phyloP scores from a whole-genome alignment of 2,113 vertebrate species.

The Hucho hucho region DNA sequence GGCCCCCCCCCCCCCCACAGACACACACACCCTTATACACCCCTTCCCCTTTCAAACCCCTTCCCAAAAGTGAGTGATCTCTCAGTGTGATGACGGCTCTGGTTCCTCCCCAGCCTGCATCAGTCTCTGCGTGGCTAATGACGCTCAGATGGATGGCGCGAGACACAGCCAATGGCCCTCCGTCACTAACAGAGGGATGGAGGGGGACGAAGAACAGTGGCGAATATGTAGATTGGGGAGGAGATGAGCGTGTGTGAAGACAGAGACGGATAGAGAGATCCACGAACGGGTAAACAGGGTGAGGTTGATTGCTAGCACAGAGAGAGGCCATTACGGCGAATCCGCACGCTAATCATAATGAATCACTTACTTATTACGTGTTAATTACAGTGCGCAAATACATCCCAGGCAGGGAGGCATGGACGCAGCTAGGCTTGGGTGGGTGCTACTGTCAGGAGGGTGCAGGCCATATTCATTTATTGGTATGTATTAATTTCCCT shows the following conservation, averaged over 20 bases:
- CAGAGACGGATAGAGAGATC: conserved; percentile 73
- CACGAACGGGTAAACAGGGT: conserved; percentile 71
- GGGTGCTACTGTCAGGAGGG: conserved; percentile 41
- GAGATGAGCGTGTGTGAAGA: conserved; percentile 49
- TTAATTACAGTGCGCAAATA: conserved; percentile 78
- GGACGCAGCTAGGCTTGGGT: conserved; percentile 44
- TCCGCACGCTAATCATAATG: conserved; percentile 80
- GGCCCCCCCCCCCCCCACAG: not conserved
- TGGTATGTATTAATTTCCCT: conserved; percentile 81
- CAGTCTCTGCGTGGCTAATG: conserved; percentile 55
- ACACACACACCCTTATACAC: not conserved
- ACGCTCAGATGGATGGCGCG: conserved; percentile 66
- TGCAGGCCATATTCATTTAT: conserved; percentile 75
- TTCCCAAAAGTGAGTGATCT: conserved; percentile 22
- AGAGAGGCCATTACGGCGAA: conserved; percentile 74
- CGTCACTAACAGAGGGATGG: conserved; percentile 55
- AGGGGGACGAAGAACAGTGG: conserved; percentile 33
- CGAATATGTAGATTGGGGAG: conserved; percentile 65
- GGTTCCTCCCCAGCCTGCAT: not conserved
- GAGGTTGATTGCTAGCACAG: conserved; percentile 75
- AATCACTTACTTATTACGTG: conserved; percentile 83
- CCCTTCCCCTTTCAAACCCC: conserved; percentile 35
- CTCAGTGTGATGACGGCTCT: conserved; percentile 23
- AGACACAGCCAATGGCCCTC: conserved; percentile 65
- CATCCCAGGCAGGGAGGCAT: conserved; percentile 67